These are phyloP conservation scores for Ceyx melanurus DNA, from an alignment of 2,113 vertebrate genomes.

Conservation along the genomic window DNA sequence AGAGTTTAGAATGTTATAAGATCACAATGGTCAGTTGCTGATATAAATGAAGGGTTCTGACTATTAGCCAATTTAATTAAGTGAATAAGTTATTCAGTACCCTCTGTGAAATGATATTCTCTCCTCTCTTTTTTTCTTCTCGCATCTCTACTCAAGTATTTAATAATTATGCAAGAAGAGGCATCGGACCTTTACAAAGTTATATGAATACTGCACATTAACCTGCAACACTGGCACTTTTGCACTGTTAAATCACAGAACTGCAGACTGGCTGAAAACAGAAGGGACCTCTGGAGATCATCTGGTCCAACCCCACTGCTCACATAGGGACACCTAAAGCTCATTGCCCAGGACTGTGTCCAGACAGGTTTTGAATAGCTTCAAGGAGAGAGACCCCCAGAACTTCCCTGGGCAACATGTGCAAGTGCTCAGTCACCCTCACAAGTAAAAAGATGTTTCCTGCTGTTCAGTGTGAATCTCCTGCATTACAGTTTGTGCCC, in stretches of 20 bases:
- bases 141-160: background rate
- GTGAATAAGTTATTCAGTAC: background rate
- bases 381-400: background rate
- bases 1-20: background rate
- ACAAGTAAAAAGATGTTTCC: background rate
- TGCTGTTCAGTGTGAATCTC: background rate
- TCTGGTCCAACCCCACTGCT: background rate
- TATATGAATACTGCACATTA: background rate
- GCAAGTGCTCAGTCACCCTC: background rate
- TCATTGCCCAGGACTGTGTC: background rate
- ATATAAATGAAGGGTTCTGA: background rate
- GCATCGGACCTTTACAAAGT: background rate
- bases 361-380: background rate
- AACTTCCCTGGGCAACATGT: background rate
- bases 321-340: background rate
- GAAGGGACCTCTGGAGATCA: background rate
- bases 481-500: background rate
- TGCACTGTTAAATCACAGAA: background rate
- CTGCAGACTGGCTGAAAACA: background rate
- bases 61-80: background rate
- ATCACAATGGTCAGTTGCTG: background rate
- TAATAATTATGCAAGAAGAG: background rate
- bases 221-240: background rate
- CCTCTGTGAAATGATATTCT: background rate
- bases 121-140: background rate